These are phyloP conservation scores for Zosterops pallidus DNA, from an alignment of 2,113 vertebrate genomes.

Conservation along the genomic window DNA sequence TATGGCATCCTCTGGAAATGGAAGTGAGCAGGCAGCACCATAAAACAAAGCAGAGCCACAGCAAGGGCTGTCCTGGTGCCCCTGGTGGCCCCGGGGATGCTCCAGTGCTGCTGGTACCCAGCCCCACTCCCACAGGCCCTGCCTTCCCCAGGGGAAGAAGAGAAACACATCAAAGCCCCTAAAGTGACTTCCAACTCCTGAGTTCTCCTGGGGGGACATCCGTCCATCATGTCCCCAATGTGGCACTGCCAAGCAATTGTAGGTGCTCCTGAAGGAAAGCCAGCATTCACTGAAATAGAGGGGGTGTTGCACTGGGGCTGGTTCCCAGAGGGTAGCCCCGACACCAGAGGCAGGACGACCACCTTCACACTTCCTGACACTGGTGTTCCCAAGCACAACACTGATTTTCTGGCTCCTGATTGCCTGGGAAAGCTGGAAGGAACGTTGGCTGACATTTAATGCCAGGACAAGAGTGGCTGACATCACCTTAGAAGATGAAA, in stretches of 20 bases:
- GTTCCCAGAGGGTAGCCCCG: neutral
- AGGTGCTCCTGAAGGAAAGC: neutral
- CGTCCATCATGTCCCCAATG: rapidly evolving
- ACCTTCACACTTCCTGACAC: neutral
- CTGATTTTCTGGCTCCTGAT: neutral
- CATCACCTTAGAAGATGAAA: neutral
- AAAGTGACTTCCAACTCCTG: rapidly evolving
- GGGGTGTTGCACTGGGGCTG: neutral
- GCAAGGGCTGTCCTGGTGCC: neutral
- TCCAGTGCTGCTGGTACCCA: rapidly evolving
- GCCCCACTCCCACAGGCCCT: rapidly evolving
- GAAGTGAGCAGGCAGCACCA: neutral
- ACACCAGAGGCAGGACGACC: neutral
- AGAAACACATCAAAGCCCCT: neutral
- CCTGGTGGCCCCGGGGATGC: rapidly evolving
- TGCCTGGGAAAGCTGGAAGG: neutral
- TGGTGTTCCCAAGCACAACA: neutral
- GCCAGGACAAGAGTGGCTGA: neutral
- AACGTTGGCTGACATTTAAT: neutral
- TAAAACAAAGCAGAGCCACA: neutral
- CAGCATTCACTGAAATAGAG: neutral
- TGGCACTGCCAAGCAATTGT: rapidly evolving
- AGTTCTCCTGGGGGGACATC: rapidly evolving
- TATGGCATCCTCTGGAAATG: neutral
- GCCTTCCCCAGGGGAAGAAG: neutral